These are phyloP conservation scores for Styela clava DNA, from an alignment of 23 tunicate genomes.

Conservation along the genomic window DNA sequence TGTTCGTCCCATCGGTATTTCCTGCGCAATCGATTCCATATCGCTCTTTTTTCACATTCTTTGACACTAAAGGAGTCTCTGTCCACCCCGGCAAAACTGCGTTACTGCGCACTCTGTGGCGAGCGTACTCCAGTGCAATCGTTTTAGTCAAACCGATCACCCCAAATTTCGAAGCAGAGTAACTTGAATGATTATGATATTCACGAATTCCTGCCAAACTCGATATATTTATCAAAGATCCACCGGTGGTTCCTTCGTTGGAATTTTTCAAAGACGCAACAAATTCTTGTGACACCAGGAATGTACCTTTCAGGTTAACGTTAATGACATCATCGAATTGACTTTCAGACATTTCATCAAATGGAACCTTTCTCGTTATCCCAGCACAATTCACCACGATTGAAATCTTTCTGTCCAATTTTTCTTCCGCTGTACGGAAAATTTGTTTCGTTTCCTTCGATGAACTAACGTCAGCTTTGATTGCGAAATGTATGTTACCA, in stretches of 20 bases:
- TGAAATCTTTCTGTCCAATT: not conserved
- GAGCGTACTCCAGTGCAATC: constrained; percentile 5
- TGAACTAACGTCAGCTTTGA: not conserved
- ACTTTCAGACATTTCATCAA: not conserved
- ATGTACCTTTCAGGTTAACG: not conserved
- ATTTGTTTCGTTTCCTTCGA: not conserved
- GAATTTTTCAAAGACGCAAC: not conserved
- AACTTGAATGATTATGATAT: not conserved
- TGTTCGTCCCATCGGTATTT: not conserved
- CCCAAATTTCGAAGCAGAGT: constrained; percentile 8
- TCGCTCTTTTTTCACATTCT: no score
- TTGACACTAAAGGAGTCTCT: constrained; percentile 33
- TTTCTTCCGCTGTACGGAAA: not conserved
- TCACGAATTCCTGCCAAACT: not conserved
- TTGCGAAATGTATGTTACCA: not conserved
- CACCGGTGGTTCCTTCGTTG: not conserved
- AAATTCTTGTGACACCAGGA: not conserved
- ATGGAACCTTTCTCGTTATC: not conserved
- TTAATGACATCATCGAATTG: not conserved
- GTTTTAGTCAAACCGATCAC: constrained; percentile 13
- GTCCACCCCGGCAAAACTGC: constrained; percentile 49
- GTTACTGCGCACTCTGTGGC: constrained; percentile 48
- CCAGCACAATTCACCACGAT: not conserved
- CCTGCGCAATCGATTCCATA: not conserved
- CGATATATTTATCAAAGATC: not conserved